Evolutionary conservation across 2,797 vertebrate species (phyloP).

Genomic region (Melanotaenia pygmaea): DNA sequence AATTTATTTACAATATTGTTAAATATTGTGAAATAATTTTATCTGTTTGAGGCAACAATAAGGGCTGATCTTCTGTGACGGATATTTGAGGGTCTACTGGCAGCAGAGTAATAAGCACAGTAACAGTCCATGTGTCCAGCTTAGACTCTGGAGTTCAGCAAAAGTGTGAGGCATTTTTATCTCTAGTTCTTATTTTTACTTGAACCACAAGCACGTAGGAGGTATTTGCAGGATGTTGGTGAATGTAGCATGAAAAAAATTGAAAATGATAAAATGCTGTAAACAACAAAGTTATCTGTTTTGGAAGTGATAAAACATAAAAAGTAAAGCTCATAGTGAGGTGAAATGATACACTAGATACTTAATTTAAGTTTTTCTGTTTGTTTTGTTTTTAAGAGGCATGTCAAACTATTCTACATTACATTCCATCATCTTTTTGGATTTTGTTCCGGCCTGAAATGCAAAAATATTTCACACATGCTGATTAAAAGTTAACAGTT

Average conservation of each 20-base stretch:
- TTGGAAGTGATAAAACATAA: constrained; percentile 6
- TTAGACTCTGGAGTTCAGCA: constrained; percentile 36
- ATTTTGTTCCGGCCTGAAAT: too few species aligned
- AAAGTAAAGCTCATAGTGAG: constrained; percentile 6
- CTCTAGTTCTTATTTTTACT: constrained; percentile 2
- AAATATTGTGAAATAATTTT: constrained; percentile 3
- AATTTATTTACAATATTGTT: background rate
- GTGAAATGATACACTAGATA: background rate
- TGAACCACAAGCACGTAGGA: constrained; percentile 12
- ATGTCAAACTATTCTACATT: too few species aligned
- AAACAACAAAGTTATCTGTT: constrained; percentile 13
- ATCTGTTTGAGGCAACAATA: background rate
- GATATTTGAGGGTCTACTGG: background rate
- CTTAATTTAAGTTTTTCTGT: too few species aligned
- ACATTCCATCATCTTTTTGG: too few species aligned
- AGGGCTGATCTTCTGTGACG: background rate
- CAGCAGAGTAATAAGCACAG: background rate
- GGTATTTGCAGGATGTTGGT: constrained; percentile 22
- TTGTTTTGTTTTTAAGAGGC: background rate
- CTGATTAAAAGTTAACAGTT: too few species aligned
- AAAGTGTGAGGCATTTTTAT: constrained; percentile 39
- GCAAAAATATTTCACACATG: too few species aligned
- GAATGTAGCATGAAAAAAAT: background rate
- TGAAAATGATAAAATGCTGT: constrained; percentile 10
- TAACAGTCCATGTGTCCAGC: background rate